A percentile compares a stretch with the other conserved stretches of the same genome.
Evolutionary conservation across 2,113 vertebrate genomes (phyloP).

Genomic region (Rattus rattus): DNA sequence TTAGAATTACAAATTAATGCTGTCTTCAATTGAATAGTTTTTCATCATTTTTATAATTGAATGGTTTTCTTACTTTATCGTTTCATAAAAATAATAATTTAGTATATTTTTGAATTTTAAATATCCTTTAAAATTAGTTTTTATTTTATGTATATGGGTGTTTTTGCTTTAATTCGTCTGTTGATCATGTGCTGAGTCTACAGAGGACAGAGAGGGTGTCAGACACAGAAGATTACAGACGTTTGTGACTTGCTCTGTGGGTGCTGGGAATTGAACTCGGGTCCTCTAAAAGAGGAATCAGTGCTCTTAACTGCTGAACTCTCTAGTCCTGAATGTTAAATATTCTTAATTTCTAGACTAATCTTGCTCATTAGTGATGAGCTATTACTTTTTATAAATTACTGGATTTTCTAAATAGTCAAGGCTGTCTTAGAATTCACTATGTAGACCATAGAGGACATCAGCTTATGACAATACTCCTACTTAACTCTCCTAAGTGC

Average conservation of each 20-base stretch:
- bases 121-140: neutral
- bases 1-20: neutral
- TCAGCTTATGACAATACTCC: neutral
- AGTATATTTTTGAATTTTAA: neutral
- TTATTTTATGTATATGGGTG: neutral
- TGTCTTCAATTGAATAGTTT: neutral
- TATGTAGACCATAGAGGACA: neutral
- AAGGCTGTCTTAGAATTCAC: neutral
- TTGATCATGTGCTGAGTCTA: neutral
- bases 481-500: neutral
- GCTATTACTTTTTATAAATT: neutral
- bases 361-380: neutral
- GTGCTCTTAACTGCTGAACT: neutral
- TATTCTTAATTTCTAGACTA: neutral
- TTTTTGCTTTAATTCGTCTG: neutral
- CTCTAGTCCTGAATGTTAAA: neutral
- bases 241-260: neutral
- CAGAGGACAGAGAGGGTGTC: neutral
- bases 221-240: neutral
- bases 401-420: neutral
- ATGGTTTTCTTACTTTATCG: neutral
- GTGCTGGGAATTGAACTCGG: neutral
- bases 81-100: neutral
- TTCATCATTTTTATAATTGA: neutral
- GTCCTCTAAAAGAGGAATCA: neutral